Evolutionary conservation across 2,888 invertebrate species (phyloP).

Genomic region (Drosophila nigritarsus): DNA sequence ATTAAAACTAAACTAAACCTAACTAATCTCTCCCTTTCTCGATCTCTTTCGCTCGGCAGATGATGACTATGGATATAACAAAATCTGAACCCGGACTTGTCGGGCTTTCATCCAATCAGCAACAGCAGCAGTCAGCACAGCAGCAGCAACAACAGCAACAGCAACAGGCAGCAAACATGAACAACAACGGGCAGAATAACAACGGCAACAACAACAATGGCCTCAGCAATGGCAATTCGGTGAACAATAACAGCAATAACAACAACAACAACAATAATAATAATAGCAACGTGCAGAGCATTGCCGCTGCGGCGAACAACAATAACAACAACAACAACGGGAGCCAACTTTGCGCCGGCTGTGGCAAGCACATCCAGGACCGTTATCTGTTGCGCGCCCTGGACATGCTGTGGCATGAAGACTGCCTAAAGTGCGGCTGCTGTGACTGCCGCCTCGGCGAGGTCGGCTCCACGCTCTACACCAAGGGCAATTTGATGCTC

Average conservation of each 20-base stretch:
- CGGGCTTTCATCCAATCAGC: constrained; percentile 83
- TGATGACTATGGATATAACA: constrained; percentile 95
- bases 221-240: constrained; percentile 63
- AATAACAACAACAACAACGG: constrained; percentile 82
- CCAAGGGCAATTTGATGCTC: constrained; percentile 96
- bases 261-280: constrained; percentile 53
- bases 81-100: constrained; percentile 88
- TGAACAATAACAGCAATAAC: constrained; percentile 61
- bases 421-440: constrained; percentile 98
- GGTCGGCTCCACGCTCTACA: constrained; percentile 97
- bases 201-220: constrained; percentile 59
- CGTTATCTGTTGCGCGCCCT: constrained; percentile 95
- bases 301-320: constrained; percentile 74
- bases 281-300: constrained; percentile 70
- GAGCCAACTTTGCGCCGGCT: constrained; percentile 95
- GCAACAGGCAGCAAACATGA: constrained; percentile 65
- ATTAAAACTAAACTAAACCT: background rate
- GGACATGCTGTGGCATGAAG: constrained; percentile 98
- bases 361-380: constrained; percentile 97
- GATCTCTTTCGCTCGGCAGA: constrained; percentile 75
- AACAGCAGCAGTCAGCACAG: constrained; percentile 44
- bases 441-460: constrained; percentile 98
- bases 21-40: background rate
- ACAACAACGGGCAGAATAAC: constrained; percentile 57
- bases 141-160: constrained; percentile 63